Percentiles rank a stretch among this genome's conserved stretches.
Evolutionary conservation across 2,888 invertebrate species (phyloP).

Genomic region (Melitaea athalia): DNA sequence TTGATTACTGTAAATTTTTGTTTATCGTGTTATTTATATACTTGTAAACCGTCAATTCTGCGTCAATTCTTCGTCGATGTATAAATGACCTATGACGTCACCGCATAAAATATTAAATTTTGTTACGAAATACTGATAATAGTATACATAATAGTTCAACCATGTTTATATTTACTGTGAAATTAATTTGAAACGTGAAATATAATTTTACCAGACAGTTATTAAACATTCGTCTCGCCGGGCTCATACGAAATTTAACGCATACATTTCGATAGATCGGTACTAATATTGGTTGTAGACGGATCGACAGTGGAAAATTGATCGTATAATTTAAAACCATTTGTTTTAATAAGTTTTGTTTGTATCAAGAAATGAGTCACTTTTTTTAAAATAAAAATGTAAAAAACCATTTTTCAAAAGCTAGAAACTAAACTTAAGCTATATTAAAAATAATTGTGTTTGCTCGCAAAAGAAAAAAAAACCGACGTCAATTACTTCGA

Average conservation of each 20-base stretch:
- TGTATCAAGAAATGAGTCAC: too few relatives aligned
- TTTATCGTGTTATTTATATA: too few relatives aligned
- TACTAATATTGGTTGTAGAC: constrained; percentile 3
- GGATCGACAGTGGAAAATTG: neutral
- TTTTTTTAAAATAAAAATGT: too few relatives aligned
- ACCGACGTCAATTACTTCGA: too few relatives aligned
- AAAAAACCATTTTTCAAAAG: too few relatives aligned
- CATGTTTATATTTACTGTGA: neutral
- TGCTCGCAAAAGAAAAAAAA: too few relatives aligned
- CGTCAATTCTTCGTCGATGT: too few relatives aligned
- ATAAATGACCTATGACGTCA: neutral
- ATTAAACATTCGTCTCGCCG: neutral
- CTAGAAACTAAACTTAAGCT: too few relatives aligned
- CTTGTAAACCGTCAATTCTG: too few relatives aligned
- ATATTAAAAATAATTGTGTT: too few relatives aligned
- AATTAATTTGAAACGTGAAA: constrained; percentile 1
- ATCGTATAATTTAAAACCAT: neutral
- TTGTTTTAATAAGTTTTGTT: neutral
- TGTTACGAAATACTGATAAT: constrained; percentile 5
- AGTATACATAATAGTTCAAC: neutral
- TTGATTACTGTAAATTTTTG: too few relatives aligned
- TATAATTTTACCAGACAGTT: neutral
- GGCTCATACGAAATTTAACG: neutral
- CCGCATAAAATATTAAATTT: too few relatives aligned
- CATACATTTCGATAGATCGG: neutral